Evolutionary conservation across 2,888 invertebrate genomes (phyloP), one percentile per base, ranked within the genome.

Genomic region (Harpalus rufipes): DNA sequence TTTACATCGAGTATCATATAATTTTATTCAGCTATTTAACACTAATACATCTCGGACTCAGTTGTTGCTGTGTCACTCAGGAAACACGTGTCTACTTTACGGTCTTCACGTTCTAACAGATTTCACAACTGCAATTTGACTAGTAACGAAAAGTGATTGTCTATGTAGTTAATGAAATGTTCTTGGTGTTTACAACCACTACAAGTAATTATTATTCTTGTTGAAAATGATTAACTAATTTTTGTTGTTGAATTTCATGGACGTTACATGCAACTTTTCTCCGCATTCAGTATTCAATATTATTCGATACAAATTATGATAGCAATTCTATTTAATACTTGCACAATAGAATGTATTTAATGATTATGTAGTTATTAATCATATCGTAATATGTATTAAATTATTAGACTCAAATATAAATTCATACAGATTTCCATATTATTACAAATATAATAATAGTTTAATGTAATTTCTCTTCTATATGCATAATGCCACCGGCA

Each of bases 1-100:
- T 81, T 81, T 81, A 81, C 81, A 81, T 16, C 81, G 51, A 68
- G 81, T 81, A 81, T 81, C 81, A 81, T 68, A 81, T 81, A 81
- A 81, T 81, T 81, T 81, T 81, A 81, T 81, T 81, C 81, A 81
- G 32, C 81, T 44, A 68, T 81, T 81, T 61, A 39, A 61, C 44
- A 41, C 44, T 61, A 63, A 65, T 63, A 81, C 63, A 63, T 65
- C 44, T 65, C 65, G 25, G 65, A 25, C 44, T 51, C 1, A 21
- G 39, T 63, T 63, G 16, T 63, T 81, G 81, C 81, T 68, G 10
- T 44, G 81, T 81, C 81, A 81, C 32, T 81, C 44, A 63, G 81
- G 81, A 81, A 81, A 81, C 81, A 68, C 51, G 81, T 81, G 81
- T 81, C 81, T 65, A 63, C 51, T 25, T 81, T 81, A 81, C 81